phyloP scores from a whole-genome alignment of 2,888 invertebrate genomes.

The Leptothorax acervorum region DNA sequence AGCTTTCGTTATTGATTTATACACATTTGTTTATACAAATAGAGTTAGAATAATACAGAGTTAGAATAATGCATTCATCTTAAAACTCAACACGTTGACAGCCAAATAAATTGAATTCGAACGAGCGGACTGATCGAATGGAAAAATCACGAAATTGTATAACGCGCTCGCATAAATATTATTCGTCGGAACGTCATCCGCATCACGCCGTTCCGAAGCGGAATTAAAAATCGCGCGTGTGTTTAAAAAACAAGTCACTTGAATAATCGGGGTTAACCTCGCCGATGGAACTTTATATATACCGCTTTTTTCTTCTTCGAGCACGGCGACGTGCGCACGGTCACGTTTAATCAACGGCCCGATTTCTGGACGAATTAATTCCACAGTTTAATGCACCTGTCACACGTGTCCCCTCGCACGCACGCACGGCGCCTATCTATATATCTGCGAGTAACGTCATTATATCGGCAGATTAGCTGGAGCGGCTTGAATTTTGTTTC shows the following conservation, averaged over 20 bases:
- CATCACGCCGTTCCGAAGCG: not conserved
- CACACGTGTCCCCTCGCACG: slow-evolving; percentile 53
- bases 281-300: not conserved
- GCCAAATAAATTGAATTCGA: slow-evolving; percentile 30
- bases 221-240: slow-evolving; percentile 38
- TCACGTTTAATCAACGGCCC: slow-evolving; percentile 46
- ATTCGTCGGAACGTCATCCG: slow-evolving; percentile 23
- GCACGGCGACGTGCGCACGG: slow-evolving; percentile 10
- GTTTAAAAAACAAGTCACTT: slow-evolving; percentile 30
- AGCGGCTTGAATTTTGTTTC: slow-evolving; percentile 62
- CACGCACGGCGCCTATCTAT: slow-evolving; percentile 42
- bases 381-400: slow-evolving; percentile 66
- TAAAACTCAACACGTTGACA: slow-evolving; percentile 34
- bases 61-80: slow-evolving; percentile 25
- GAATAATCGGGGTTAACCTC: slow-evolving; percentile 22
- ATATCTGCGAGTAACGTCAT: slow-evolving; percentile 67
- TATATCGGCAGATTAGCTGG: slow-evolving; percentile 64
- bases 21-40: not conserved
- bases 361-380: slow-evolving; percentile 58
- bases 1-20: not conserved
- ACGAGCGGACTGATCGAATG: not conserved
- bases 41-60: not conserved
- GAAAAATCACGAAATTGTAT: slow-evolving; percentile 27
- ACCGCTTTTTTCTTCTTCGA: slow-evolving; percentile 20
- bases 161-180: slow-evolving; percentile 31